phyloP scores from a whole-genome alignment of 2,797 vertebrate species.

The Coccyzus lansbergi region DNA sequence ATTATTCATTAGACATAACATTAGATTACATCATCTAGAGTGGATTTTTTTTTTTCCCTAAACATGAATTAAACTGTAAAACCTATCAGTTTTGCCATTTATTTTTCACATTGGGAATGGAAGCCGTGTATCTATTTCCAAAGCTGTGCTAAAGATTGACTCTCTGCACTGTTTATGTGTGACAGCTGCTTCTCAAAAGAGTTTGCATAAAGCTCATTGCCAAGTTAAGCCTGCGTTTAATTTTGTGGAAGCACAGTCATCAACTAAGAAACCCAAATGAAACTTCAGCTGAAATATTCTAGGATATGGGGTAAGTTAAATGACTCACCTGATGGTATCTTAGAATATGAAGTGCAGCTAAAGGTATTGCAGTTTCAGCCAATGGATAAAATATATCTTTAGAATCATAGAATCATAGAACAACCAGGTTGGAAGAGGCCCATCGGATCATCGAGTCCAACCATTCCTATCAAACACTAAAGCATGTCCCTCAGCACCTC shows the following conservation, averaged over 20 bases:
- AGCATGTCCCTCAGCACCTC: too few relatives aligned
- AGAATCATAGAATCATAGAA: too few relatives aligned
- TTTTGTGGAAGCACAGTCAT: background rate
- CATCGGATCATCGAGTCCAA: too few relatives aligned
- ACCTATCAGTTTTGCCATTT: slow-evolving; percentile 63
- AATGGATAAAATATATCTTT: background rate
- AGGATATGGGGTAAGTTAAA: background rate
- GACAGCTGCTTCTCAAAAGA: background rate
- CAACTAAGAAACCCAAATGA: background rate
- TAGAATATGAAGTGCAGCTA: background rate
- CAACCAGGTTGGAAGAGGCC: too few relatives aligned
- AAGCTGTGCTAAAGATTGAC: background rate
- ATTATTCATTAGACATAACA: slow-evolving; percentile 78
- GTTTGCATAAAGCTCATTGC: background rate
- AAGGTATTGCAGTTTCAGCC: background rate
- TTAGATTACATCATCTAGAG: slow-evolving; percentile 78
- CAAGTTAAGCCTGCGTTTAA: background rate
- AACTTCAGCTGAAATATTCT: background rate
- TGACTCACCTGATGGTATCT: background rate
- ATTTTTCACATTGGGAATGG: slow-evolving; percentile 51
- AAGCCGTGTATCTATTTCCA: background rate
- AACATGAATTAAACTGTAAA: slow-evolving; percentile 74
- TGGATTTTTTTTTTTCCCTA: slow-evolving; percentile 54
- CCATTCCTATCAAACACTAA: too few relatives aligned
- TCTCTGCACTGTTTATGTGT: background rate